These are phyloP conservation scores for Hormiphora californensis DNA, from an alignment of 37 sponge, comb jelly and placozoan genomes.

Conservation along the genomic window DNA sequence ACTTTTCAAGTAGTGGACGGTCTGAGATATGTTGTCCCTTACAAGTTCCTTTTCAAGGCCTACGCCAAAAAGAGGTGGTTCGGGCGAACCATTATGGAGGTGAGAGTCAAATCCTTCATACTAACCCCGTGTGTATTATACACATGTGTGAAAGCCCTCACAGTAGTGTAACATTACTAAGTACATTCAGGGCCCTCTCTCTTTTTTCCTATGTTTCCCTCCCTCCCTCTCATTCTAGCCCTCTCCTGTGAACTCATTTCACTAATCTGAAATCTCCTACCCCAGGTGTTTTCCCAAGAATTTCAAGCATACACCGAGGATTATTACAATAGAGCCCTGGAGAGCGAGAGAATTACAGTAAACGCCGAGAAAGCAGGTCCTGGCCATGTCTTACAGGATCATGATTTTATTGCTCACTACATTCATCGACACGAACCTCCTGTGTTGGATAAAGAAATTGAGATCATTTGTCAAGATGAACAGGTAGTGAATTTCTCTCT, in stretches of 20 bases:
- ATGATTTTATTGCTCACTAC: constrained; percentile 38
- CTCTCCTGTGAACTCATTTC: no score
- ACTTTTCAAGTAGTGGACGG: constrained; percentile 5
- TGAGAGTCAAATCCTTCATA: not conserved
- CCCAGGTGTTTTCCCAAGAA: not conserved
- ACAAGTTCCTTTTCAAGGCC: not conserved
- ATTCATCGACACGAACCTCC: constrained; percentile 44
- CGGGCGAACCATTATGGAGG: constrained; percentile 1
- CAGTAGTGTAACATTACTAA: no score
- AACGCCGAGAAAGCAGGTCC: not conserved
- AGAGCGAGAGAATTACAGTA: not conserved
- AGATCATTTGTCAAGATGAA: not conserved
- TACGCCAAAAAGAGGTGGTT: constrained; percentile 49
- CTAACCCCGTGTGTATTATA: no score
- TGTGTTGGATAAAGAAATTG: not conserved
- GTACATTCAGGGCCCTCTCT: no score
- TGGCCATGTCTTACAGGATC: not conserved
- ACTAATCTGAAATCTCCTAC: no score
- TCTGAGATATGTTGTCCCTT: constrained; percentile 41
- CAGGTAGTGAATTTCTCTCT: no score
- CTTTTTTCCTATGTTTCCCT: no score
- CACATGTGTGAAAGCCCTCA: no score
- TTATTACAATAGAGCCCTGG: not conserved
- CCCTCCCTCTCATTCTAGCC: no score
- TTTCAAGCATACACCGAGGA: constrained; percentile 22